Evolutionary conservation across 2,797 vertebrate species (phyloP), one percentile per base, ranked within the genome.

Genomic region (Clamator glandarius): DNA sequence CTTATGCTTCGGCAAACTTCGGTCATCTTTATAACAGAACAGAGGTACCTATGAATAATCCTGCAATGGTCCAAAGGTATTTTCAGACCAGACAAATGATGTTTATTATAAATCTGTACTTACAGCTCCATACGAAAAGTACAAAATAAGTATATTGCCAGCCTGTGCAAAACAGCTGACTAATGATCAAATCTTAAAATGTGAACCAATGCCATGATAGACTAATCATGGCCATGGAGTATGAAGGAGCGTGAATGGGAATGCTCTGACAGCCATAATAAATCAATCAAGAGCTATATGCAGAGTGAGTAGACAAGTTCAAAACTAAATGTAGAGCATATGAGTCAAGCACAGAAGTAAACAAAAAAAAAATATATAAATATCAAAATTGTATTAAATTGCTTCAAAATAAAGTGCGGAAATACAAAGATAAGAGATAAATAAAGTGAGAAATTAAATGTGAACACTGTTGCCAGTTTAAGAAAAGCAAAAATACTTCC

Each of bases 211-310:
- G 59, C 58, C 90, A 25, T 69, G 55, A 87, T 61, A 64, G 75
- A 79, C 91, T 85, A 85, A 89, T 93, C 66, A 63, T 18, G 28
- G 14, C 25, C 59, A 52, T 39, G 50, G 83, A 61, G 64, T 46
- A 70, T 61, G 61, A 85, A 70, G 72, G 50, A 89, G 11, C n/a
- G 87, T 57, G 29, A 61, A 78, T 35, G 41, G 68, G 72, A 95
- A 74, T 85, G 48, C n/a, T 85, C 72, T 89, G 87, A 83, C 72
- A 92, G 64, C 50, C 41, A 64, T 42, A 74, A 84, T 83, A 93
- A 64, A 67, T 89, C 79, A 87, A n/a, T 44, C 8, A 75, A 78
- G 41, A 89, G 33, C 44, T 92, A 61, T 31, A 91, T 2, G 2
- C 12, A 76, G 48, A 87, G 42, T 44, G 83, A 77, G 29, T 70